Evolutionary conservation across 2,113 vertebrate species (phyloP).

Genomic region (Trogon melanurus): DNA sequence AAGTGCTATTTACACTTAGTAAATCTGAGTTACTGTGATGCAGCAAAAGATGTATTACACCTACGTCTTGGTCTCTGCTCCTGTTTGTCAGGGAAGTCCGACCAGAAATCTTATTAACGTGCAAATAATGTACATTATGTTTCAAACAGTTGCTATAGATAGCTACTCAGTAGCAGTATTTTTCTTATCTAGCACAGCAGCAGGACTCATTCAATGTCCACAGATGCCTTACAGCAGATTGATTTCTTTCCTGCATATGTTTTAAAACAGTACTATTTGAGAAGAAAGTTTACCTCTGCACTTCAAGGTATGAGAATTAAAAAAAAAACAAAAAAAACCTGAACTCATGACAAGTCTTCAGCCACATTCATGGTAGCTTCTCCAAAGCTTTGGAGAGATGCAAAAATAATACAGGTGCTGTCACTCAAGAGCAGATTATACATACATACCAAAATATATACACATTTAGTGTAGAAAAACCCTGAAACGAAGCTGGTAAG

Average conservation of each 20-base stretch:
- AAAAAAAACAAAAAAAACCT: background rate
- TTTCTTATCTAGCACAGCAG: background rate
- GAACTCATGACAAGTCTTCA: background rate
- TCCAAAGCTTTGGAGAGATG: rapidly evolving
- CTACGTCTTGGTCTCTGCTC: background rate
- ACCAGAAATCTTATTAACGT: background rate
- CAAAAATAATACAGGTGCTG: background rate
- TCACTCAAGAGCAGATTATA: background rate
- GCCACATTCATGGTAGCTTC: background rate
- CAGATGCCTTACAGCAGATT: background rate
- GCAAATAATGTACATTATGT: conserved; percentile 34
- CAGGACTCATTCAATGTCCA: background rate
- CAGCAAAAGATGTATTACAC: background rate
- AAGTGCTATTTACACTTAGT: background rate
- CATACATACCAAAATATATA: background rate
- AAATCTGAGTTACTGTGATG: background rate
- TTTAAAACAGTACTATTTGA: background rate
- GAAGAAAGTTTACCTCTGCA: background rate
- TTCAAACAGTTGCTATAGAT: background rate
- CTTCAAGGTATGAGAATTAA: background rate
- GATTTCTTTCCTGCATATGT: background rate
- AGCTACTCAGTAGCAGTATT: background rate
- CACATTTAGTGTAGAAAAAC: too few species aligned
- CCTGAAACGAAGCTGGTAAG: background rate
- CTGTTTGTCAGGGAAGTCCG: background rate